phyloP scores from a whole-genome alignment of 2,888 invertebrate genomes.

The Callinectes sapidus region DNA sequence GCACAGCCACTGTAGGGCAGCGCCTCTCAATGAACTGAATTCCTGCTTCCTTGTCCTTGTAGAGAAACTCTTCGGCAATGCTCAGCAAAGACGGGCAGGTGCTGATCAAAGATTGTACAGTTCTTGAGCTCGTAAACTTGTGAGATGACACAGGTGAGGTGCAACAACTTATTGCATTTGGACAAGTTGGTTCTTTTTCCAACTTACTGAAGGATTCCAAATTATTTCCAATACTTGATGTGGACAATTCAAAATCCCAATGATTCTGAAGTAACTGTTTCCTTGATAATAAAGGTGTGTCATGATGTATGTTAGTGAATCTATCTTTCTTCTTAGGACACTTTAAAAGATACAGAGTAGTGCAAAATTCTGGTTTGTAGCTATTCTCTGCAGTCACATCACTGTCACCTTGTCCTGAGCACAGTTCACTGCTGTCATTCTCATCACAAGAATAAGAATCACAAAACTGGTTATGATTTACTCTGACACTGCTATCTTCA shows the following conservation, averaged over 20 bases:
- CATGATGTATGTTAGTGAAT: neutral
- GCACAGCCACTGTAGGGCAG: conserved; percentile 30
- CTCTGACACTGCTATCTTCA: neutral
- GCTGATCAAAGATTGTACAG: conserved; percentile 3
- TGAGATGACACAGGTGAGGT: neutral
- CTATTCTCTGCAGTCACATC: neutral
- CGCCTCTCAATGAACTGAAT: conserved; percentile 60
- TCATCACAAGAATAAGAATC: neutral
- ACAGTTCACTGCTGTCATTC: neutral
- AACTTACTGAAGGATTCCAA: neutral
- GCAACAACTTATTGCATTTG: neutral
- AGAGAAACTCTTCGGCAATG: conserved; percentile 60
- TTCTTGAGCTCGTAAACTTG: neutral
- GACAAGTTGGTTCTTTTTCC: neutral
- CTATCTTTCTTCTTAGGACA: neutral
- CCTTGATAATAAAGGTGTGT: neutral
- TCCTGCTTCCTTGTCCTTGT: conserved; percentile 46
- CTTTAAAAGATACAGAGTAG: neutral
- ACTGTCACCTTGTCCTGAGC: neutral
- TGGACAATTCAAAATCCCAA: neutral
- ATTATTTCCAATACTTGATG: neutral
- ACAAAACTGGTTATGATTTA: neutral
- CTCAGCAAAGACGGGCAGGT: conserved; percentile 36
- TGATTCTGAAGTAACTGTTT: neutral
- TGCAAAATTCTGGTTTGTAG: neutral